Percentiles rank a stretch among this genome's conserved stretches.
phyloP scores from a whole-genome alignment of 2,113 vertebrate genomes.

The Paradisaea rubra region DNA sequence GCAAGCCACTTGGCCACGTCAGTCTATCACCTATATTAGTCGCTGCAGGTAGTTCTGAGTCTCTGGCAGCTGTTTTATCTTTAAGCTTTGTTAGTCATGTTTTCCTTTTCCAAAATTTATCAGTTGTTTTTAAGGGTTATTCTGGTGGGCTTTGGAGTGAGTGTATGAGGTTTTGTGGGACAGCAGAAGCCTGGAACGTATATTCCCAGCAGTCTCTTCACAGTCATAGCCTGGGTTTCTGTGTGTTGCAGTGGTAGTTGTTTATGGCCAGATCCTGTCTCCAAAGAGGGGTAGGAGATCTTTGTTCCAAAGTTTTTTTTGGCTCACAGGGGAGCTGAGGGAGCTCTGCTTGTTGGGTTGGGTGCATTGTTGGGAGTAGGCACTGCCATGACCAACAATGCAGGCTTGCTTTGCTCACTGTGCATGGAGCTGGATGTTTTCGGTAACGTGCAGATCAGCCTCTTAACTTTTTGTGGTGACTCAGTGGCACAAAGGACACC shows the following conservation, averaged over 20 bases:
- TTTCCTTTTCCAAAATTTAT: neutral
- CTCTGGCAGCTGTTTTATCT: neutral
- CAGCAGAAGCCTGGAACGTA: accelerated
- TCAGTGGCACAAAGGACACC: neutral
- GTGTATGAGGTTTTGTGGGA: neutral
- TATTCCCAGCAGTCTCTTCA: neutral
- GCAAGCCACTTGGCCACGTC: neutral
- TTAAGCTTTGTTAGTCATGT: neutral
- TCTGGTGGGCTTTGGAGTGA: neutral
- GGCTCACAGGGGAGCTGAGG: neutral
- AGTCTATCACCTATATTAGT: neutral
- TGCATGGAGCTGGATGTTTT: neutral
- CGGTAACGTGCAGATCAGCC: neutral
- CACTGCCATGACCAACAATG: accelerated
- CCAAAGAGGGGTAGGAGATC: too few relatives aligned
- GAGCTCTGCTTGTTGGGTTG: neutral
- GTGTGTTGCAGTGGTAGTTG: neutral
- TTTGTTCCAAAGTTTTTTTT: neutral
- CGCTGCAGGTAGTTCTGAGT: neutral
- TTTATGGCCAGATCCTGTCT: neutral
- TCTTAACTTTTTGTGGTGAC: neutral
- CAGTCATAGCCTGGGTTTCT: neutral
- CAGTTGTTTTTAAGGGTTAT: neutral
- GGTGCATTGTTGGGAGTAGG: neutral
- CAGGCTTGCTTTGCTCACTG: neutral